A percentile compares a stretch with the other conserved stretches of the same genome.
Evolutionary conservation across 2,888 invertebrate genomes (phyloP).

Genomic region (Conomelus anceps): DNA sequence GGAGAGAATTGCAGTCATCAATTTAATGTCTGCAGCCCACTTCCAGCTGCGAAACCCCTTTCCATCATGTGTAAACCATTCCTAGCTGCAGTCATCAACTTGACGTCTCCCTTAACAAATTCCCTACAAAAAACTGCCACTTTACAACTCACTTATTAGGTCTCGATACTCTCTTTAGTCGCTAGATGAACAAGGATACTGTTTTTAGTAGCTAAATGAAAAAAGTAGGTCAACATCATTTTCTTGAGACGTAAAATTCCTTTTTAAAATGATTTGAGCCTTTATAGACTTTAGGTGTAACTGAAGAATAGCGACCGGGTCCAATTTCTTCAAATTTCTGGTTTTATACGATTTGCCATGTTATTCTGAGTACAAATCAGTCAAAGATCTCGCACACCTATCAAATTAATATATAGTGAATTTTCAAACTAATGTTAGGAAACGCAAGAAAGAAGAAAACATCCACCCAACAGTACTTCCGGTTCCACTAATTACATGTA

Average conservation of each 20-base stretch:
- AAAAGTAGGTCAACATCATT: background rate
- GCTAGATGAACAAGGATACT: background rate
- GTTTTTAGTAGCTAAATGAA: background rate
- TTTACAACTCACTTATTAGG: background rate
- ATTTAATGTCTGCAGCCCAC: background rate
- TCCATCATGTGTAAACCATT: background rate
- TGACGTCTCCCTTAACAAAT: background rate
- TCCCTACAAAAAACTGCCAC: background rate
- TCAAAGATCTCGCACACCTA: too few species aligned
- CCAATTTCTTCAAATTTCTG: too few species aligned
- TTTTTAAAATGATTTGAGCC: background rate
- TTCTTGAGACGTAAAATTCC: background rate
- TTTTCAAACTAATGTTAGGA: too few species aligned
- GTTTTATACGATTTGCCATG: too few species aligned
- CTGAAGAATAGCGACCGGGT: too few species aligned
- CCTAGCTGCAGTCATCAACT: background rate
- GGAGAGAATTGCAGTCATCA: background rate
- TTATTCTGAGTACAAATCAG: too few species aligned
- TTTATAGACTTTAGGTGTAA: background rate
- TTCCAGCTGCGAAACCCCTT: background rate
- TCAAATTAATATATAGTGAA: too few species aligned
- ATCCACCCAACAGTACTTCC: too few species aligned
- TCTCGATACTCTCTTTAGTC: background rate
- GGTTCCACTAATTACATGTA: too few species aligned
- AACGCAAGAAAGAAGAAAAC: too few species aligned